A percentile compares a stretch with the other conserved stretches of the same genome.
Conservation (phyloP, 2,888 invertebrate species). For the Biston betularia region DNA sequence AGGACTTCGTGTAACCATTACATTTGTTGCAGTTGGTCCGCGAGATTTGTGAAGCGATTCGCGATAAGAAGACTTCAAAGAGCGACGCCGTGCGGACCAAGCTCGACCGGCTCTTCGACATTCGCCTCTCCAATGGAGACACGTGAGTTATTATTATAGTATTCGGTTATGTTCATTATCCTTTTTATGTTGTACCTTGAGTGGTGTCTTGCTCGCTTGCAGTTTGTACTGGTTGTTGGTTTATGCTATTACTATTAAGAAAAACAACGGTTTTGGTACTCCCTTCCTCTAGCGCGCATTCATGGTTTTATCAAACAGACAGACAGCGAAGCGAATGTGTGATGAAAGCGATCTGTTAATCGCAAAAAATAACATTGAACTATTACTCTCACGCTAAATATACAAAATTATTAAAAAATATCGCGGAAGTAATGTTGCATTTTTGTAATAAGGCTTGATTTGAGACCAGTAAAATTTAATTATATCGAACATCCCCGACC, state of each 20-base stretch:
- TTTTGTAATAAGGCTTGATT: no score
- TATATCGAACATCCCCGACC: no score
- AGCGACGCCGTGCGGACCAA: constrained; percentile 63
- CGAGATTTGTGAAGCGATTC: constrained; percentile 70
- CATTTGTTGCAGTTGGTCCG: constrained; percentile 65
- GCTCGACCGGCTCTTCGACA: constrained; percentile 69
- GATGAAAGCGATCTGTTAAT: no score
- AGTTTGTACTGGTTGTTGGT: not conserved
- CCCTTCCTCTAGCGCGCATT: not conserved
- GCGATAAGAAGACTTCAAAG: constrained; percentile 62
- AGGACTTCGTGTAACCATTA: not conserved
- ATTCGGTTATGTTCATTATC: constrained; percentile 24
- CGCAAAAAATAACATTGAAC: no score
- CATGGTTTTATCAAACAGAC: no score
- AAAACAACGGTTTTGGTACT: no score
- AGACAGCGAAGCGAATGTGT: no score
- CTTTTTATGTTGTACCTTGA: constrained; percentile 11
- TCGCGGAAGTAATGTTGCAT: no score
- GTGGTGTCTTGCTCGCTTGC: constrained; percentile 4
- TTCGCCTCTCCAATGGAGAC: constrained; percentile 75
- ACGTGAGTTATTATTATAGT: constrained; percentile 66
- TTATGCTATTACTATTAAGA: not conserved
- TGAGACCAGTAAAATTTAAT: no score
- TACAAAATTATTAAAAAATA: no score
- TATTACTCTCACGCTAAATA: no score